Conservation (phyloP, 2,797 vertebrate species). For the Gymnothorax reevesii region DNA sequence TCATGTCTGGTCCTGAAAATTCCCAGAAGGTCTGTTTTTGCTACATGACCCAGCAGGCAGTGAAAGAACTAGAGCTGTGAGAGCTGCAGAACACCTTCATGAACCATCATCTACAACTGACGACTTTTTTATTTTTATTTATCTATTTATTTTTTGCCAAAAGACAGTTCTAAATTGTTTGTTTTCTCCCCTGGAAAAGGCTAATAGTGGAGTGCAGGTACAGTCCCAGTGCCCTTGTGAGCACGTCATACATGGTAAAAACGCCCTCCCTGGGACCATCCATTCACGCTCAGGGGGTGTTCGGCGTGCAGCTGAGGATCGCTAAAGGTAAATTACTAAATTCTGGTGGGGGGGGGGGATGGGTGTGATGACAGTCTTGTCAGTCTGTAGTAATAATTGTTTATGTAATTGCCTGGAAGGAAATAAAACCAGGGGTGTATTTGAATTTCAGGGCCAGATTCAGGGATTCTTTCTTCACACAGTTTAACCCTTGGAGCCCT, state of each 20-base stretch:
- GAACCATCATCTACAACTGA: background rate
- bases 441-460: too few relatives aligned
- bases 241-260: conserved; percentile 73
- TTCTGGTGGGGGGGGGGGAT: background rate
- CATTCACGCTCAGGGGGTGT: conserved; percentile 65
- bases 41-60: background rate
- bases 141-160: too few relatives aligned
- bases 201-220: conserved; percentile 74
- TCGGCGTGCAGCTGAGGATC: conserved; percentile 76
- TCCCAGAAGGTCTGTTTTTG: background rate
- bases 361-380: too few relatives aligned
- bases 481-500: too few relatives aligned
- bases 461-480: too few relatives aligned
- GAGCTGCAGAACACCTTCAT: background rate
- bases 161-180: background rate
- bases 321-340: conserved; percentile 63
- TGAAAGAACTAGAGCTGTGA: background rate
- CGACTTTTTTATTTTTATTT: too few relatives aligned
- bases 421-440: too few relatives aligned
- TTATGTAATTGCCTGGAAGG: too few relatives aligned
- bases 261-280: conserved; percentile 67
- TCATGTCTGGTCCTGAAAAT: too few relatives aligned
- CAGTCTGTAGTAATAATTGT: too few relatives aligned
- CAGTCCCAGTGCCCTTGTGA: conserved; percentile 55
- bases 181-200: conserved; percentile 51